Base-by-base conservation (phyloP, 2,113 vertebrate genomes). In the Strigops habroptila region DNA sequence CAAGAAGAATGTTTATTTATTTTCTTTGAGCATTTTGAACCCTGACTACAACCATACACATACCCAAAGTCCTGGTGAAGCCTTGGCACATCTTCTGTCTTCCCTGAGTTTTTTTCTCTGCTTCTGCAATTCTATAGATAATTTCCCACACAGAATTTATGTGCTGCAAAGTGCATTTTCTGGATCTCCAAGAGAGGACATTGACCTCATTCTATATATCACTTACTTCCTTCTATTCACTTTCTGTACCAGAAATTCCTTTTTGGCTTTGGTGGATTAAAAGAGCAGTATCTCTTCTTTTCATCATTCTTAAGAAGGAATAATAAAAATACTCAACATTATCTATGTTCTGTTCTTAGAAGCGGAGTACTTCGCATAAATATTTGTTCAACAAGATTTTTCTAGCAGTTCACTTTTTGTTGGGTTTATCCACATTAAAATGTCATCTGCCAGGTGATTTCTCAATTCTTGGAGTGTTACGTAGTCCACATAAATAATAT, bases 341-440 rank as follows among this genome's bases (percentile, higher is more conserved):
- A 4, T 63, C 65, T 60, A 6, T 19, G 18, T 63, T 86, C 49
- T 49, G 23, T 74, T 73, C 73, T 52, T 67, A 90, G 78, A 80
- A 92, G 33, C 46, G 43, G 65, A 78, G 65, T 43, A 51, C 70
- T 89, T 89, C 80, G 81, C 10, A 6, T 15, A 52, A 70, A 33
- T 75, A 31, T 91, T 85, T 89, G 87, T 79, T 85, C 74, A 93
- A 71, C n/a, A 91, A 53, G 43, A 43, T 35, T 91, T 92, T 89
- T 75, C 48, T 55, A 82, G 48, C 27, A 90, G 63, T 60, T 94
- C 59, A 83, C 25, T 80, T 88, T 87, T 76, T 52, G 11, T 70
- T 88, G 33, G 16, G 71, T 93, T 90, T 91, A 67, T 74, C 48
- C 25, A 80, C 16, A 9, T 77, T 44, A 90, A 73, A 93, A 86